Evolutionary conservation across 1,140 invertebrate genomes (phyloP), one percentile per base, ranked within the genome.

Genomic region (Sitodiplosis mosellana): DNA sequence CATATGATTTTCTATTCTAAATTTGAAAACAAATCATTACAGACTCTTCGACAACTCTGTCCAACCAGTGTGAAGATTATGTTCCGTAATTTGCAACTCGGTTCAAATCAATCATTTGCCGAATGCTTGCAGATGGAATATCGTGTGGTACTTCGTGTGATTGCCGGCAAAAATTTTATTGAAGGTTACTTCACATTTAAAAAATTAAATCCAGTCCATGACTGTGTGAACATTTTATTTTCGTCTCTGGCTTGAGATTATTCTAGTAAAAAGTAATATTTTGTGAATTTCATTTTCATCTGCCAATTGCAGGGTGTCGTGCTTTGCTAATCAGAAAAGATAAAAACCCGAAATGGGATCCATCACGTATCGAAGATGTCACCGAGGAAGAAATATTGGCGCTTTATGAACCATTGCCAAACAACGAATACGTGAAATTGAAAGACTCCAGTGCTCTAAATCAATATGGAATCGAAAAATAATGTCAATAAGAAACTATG

Each of bases 271-370:
- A n/a, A n/a, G n/a, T n/a, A n/a, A n/a, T n/a, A n/a, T n/a, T n/a
- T n/a, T n/a, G n/a, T n/a, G n/a, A n/a, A n/a, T n/a, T n/a, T n/a
- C n/a, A n/a, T n/a, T n/a, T n/a, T n/a, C n/a, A n/a, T n/a, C n/a
- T n/a, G n/a, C n/a, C 27, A 49, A 48, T 59, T 60, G 49, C 54
- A 83, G 81, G 85, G 45, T 90, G 97, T 2, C 72, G 92, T 58
- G 91, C 93, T 53, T 69, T 97, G 15, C 69, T 99, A 8, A 78
- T 97, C 33, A 92, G 97, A 59, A 97, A 95, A 71, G 91, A 95
- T 63, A 79, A 91, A 54, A 84, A 77, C 42, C 93, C 95, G 2
- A 74, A 80, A 57, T 99, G 94, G 94, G 81, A 87, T 68, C 94
- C 73, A 33, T 64, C 58, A 55, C 69, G 68, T 4, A 55, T 98